Percentiles rank a stretch among this genome's conserved stretches.
These are phyloP conservation scores for Cerceris rybyensis DNA, from an alignment of 2,888 invertebrate genomes.

Conservation along the genomic window DNA sequence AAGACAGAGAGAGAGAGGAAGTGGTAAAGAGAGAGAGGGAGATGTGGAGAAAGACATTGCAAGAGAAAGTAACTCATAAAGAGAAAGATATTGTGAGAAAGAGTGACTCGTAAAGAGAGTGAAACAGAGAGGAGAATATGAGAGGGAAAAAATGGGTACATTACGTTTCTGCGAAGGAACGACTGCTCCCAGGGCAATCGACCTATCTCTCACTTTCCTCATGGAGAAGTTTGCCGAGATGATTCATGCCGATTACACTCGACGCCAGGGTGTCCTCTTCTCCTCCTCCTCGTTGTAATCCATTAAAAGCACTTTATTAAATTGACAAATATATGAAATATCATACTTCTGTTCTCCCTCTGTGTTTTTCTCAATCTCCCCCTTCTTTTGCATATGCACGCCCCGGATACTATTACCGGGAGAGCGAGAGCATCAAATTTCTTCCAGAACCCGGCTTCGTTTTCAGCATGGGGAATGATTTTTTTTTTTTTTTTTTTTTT, in stretches of 20 bases:
- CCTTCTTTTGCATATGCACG: slow-evolving; percentile 9
- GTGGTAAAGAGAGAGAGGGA: too few species aligned
- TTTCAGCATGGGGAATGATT: neutral
- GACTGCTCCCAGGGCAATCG: slow-evolving; percentile 20
- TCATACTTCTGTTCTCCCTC: slow-evolving; percentile 59
- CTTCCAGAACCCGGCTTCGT: neutral
- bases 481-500: neutral
- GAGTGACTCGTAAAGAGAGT: too few species aligned
- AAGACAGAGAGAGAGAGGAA: too few species aligned
- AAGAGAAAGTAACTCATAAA: too few species aligned
- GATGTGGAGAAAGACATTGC: too few species aligned
- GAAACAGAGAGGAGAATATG: too few species aligned
- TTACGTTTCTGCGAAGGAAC: neutral
- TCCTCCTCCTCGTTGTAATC: slow-evolving; percentile 53
- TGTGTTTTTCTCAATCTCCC: slow-evolving; percentile 10
- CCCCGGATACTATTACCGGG: slow-evolving; percentile 30
- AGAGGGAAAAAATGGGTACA: too few species aligned
- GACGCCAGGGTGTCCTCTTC: slow-evolving; percentile 11
- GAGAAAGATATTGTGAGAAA: too few species aligned
- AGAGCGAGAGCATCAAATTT: slow-evolving; percentile 43
- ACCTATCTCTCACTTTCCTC: slow-evolving; percentile 13
- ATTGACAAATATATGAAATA: slow-evolving; percentile 74
- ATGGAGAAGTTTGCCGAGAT: slow-evolving; percentile 32
- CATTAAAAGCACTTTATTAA: slow-evolving; percentile 66
- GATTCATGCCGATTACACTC: slow-evolving; percentile 52